A percentile compares a stretch with the other conserved stretches of the same genome.
phyloP scores from a whole-genome alignment of 23 tunicate genomes.

The Aplidium turbinatum region DNA sequence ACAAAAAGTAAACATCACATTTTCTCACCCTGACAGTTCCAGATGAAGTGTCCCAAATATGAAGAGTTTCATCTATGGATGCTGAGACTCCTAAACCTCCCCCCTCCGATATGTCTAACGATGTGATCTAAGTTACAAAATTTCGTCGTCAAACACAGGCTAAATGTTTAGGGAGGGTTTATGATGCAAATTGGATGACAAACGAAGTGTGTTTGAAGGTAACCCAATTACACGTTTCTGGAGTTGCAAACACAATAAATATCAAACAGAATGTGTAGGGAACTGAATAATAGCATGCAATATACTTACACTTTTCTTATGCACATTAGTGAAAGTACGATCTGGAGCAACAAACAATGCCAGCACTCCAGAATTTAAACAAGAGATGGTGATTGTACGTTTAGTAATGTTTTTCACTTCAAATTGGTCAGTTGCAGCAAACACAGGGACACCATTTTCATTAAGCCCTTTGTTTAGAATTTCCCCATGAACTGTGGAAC shows the following conservation, averaged over 20 bases:
- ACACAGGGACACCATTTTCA: background rate
- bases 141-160: background rate
- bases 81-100: constrained; percentile 66
- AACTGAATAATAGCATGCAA: too few species aligned
- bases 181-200: too few species aligned
- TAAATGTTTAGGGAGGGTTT: too few species aligned
- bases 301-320: background rate
- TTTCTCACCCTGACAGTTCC: constrained; percentile 39
- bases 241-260: too few species aligned
- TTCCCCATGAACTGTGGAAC: background rate
- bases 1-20: too few species aligned
- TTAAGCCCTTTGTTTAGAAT: background rate
- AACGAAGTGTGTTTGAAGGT: too few species aligned
- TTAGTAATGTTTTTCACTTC: background rate
- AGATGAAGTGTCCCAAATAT: constrained; percentile 53
- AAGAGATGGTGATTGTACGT: background rate
- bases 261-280: too few species aligned
- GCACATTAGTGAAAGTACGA: background rate
- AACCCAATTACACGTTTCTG: too few species aligned
- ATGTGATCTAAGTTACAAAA: constrained; percentile 12
- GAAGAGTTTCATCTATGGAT: constrained; percentile 33
- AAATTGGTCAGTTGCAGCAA: background rate
- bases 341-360: background rate
- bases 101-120: constrained; percentile 41
- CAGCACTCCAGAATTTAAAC: background rate